These are phyloP conservation scores for Arion vulgaris DNA, from an alignment of 1,140 invertebrate genomes.

Conservation along the genomic window DNA sequence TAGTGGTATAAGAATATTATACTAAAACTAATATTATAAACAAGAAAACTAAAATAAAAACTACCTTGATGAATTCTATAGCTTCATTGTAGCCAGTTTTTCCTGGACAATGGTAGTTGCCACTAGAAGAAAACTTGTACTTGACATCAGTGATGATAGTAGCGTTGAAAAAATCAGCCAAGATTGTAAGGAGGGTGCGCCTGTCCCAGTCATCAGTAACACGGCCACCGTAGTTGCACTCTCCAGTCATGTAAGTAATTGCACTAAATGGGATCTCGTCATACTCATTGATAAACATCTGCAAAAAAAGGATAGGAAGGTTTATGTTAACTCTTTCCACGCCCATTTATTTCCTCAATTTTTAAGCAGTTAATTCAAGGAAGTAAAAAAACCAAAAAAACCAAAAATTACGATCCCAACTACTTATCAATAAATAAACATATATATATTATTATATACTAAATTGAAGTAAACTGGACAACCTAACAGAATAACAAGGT, in stretches of 20 bases:
- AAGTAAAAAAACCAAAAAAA: too few species aligned
- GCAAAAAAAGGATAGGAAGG: background rate
- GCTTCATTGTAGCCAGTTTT: constrained; percentile 81
- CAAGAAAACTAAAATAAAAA: background rate
- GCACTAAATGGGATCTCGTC: constrained; percentile 73
- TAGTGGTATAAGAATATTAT: too few species aligned
- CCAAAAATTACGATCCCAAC: too few species aligned
- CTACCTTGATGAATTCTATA: constrained; percentile 82
- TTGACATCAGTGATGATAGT: constrained; percentile 76
- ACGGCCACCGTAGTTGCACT: constrained; percentile 74
- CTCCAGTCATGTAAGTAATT: constrained; percentile 72
- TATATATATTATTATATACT: too few species aligned
- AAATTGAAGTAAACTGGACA: too few species aligned
- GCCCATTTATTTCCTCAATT: too few species aligned
- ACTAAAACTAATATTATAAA: too few species aligned
- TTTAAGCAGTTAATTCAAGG: too few species aligned
- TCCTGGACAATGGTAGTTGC: constrained; percentile 83
- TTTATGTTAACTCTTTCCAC: too few species aligned
- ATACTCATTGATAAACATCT: constrained; percentile 73
- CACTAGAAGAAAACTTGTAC: constrained; percentile 77
- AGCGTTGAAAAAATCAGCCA: constrained; percentile 76
- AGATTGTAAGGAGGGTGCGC: constrained; percentile 68
- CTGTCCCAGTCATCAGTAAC: constrained; percentile 74
- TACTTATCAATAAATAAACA: too few species aligned
- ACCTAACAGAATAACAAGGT: too few species aligned